Conservation (phyloP, 2,797 vertebrate species). For the Onychomys torridus region DNA sequence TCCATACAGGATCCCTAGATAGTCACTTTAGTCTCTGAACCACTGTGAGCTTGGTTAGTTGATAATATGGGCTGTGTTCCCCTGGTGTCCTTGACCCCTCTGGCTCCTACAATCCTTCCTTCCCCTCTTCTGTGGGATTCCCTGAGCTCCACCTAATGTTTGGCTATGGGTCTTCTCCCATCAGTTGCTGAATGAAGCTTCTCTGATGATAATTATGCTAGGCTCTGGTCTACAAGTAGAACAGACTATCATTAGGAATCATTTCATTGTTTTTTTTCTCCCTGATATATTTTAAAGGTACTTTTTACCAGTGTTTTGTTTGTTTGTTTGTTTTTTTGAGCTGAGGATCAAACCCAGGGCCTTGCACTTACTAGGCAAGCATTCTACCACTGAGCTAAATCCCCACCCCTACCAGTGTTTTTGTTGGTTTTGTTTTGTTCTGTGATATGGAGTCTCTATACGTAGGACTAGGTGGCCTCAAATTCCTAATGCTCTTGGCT, state of each 20-base stretch:
- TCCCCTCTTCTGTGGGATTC: neutral
- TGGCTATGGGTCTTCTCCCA: neutral
- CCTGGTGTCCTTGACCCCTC: neutral
- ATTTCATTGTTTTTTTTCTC: neutral
- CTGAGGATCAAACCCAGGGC: no score
- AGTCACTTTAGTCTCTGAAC: neutral
- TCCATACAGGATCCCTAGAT: neutral
- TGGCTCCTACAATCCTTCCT: neutral
- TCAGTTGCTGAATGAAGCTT: neutral
- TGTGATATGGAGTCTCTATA: neutral
- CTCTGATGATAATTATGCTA: neutral
- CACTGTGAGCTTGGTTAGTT: neutral
- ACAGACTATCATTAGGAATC: neutral
- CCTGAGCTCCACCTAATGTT: neutral
- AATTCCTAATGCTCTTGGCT: neutral
- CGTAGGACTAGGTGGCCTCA: neutral
- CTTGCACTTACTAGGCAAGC: no score
- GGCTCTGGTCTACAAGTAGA: neutral
- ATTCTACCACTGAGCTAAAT: no score
- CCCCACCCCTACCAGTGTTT: neutral
- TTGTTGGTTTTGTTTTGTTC: neutral
- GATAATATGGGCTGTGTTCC: neutral
- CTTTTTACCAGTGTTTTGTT: neutral
- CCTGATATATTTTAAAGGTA: neutral
- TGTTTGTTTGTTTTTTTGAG: neutral